Percentiles rank a stretch among this genome's conserved stretches.
Evolutionary conservation across 2,888 invertebrate genomes (phyloP).

Genomic region (Penaeus monodon): DNA sequence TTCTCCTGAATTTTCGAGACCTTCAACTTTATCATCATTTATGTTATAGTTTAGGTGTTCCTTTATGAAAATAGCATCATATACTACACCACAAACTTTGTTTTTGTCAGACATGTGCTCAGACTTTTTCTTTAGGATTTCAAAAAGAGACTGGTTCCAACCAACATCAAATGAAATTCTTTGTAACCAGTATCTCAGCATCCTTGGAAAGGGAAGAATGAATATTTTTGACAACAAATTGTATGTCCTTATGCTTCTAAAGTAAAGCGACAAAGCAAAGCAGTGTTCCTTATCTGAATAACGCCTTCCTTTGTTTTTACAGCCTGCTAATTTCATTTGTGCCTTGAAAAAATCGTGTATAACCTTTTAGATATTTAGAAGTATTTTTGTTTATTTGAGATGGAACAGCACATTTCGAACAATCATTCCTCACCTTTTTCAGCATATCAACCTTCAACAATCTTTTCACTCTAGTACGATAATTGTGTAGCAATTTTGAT

Average conservation of each 20-base stretch:
- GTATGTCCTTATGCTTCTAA: no score
- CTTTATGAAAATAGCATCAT: conserved; percentile 1
- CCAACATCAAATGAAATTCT: neutral
- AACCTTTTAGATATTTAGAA: conserved; percentile 13
- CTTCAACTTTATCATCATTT: neutral
- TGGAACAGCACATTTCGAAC: neutral
- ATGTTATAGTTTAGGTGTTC: neutral
- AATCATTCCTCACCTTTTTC: no score
- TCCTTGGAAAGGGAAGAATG: no score
- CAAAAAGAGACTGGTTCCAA: conserved; percentile 2
- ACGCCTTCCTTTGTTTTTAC: no score
- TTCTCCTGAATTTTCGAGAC: neutral
- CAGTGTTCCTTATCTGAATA: neutral
- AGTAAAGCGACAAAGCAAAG: neutral
- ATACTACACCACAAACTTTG: conserved; percentile 1
- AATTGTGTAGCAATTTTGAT: no score
- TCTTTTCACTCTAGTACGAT: no score
- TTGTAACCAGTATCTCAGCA: conserved; percentile 5
- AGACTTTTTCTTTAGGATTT: neutral
- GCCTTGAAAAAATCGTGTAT: conserved; percentile 2
- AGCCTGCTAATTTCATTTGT: conserved; percentile 4
- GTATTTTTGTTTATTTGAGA: conserved; percentile 11
- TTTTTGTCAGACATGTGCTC: neutral
- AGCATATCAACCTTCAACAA: no score
- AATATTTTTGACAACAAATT: no score